Evolutionary conservation across 2,888 invertebrate genomes (phyloP), one percentile per base, ranked within the genome.

Genomic region (Fissipunctia ypsillon): DNA sequence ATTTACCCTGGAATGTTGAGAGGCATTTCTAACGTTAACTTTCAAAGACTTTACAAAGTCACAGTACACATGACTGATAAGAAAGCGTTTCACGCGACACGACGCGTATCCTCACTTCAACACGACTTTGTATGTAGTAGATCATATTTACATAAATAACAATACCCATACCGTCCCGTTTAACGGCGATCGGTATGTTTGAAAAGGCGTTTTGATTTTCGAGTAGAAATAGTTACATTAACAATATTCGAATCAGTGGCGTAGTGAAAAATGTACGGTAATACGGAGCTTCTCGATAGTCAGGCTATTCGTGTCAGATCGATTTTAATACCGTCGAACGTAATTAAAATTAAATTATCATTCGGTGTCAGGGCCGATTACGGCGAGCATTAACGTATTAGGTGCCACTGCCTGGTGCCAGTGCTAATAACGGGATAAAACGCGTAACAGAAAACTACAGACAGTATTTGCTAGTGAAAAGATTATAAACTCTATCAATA

Each of bases 281-380:
- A n/a, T 61, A 70, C 59, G 22, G 43, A 64, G 64, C 59, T 43
- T 61, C 52, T 69, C 54, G 25, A 57, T 54, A 57, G 41, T 59
- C 52, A 43, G 61, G 56, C 31, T 56, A 59, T 65, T 74, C 63
- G 73, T 67, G 66, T 66, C 76, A 56, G 74, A 78, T 81, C 76
- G 83, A 74, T 78, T 76, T 72, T 60, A 69, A 81, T 71, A 64
- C 61, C 43, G 70, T 50, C 50, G 64, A 76, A 73, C 73, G 56
- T 75, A 78, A 85, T 83, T 83, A 81, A 81, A 83, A 78, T 72
- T 67, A 61, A 83, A 78, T 80, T 83, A 80, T 71, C 45, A 60
- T 50, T 66, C 59, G 69, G 63, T 81, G 83, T 80, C 85, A 81
- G 64, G 78, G 76, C 64, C 81, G 71, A 76, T 78, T 71, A 76